Evolutionary conservation across 2,113 vertebrate species (phyloP).

Genomic region (Dermatemys mawii): DNA sequence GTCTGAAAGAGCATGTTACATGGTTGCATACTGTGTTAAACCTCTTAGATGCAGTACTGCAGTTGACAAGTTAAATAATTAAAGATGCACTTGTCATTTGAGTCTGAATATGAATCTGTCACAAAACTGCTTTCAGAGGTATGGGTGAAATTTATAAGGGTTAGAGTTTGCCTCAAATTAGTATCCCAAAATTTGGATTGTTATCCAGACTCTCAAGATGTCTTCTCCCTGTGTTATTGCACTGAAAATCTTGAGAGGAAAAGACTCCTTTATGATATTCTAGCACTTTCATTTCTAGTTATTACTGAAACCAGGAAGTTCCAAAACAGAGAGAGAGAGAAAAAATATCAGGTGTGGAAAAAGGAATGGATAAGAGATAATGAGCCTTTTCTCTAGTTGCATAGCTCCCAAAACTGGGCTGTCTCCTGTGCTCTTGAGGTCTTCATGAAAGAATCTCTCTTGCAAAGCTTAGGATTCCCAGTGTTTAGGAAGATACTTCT

Average conservation of each 20-base stretch:
- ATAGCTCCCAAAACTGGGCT: background rate
- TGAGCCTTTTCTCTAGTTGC: background rate
- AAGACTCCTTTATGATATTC: background rate
- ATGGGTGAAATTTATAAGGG: background rate
- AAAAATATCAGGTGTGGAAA: background rate
- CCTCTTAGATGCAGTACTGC: background rate
- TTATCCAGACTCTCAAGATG: background rate
- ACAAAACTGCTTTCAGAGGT: background rate
- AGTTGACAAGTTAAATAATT: background rate
- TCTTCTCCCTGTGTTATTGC: background rate
- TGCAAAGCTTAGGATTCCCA: too few relatives aligned
- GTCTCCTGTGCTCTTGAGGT: too few relatives aligned
- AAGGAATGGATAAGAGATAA: background rate
- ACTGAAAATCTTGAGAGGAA: background rate
- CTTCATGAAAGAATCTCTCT: too few relatives aligned
- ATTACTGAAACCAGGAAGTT: background rate
- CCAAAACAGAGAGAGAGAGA: background rate
- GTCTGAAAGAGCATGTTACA: background rate
- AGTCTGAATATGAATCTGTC: background rate
- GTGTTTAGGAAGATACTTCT: background rate
- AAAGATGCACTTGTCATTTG: background rate
- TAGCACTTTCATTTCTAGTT: background rate
- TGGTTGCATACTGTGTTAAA: background rate
- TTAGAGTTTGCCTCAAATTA: background rate
- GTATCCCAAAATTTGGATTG: rapidly evolving